These are phyloP conservation scores for Hypomecis punctinalis DNA, from an alignment of 2,888 invertebrate genomes.

Conservation along the genomic window DNA sequence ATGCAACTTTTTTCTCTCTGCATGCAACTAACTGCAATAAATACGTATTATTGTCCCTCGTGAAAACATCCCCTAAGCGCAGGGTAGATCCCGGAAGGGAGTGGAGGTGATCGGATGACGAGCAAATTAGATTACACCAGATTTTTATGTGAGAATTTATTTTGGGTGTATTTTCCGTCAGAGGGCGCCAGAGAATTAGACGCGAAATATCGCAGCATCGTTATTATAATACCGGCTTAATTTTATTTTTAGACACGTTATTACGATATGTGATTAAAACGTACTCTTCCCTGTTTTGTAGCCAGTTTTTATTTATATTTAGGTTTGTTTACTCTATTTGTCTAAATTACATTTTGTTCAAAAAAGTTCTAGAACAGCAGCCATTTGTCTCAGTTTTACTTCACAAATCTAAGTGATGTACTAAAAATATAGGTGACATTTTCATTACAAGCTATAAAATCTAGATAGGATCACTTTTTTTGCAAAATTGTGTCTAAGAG, in stretches of 20 bases:
- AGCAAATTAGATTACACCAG: conserved; percentile 29
- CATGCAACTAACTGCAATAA: too few species aligned
- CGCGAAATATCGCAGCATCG: conserved; percentile 3
- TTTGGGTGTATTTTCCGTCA: conserved; percentile 13
- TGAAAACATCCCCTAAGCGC: conserved; percentile 12
- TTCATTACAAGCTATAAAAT: too few species aligned
- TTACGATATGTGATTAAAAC: neutral
- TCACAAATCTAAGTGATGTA: too few species aligned
- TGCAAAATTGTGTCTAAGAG: too few species aligned
- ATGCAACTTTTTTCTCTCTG: too few species aligned
- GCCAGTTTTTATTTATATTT: neutral
- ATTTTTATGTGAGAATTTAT: conserved; percentile 24
- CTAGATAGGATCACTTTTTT: too few species aligned
- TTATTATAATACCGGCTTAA: neutral
- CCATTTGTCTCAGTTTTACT: too few species aligned
- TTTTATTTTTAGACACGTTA: conserved; percentile 3
- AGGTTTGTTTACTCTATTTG: neutral
- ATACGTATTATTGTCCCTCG: neutral
- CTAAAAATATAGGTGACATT: too few species aligned
- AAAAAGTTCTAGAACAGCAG: too few species aligned
- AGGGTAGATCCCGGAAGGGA: conserved; percentile 11
- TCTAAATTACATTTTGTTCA: too few species aligned
- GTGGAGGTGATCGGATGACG: conserved; percentile 28
- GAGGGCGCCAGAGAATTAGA: conserved; percentile 4
- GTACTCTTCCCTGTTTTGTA: neutral